Evolutionary conservation across 2,888 invertebrate species (phyloP), one percentile per base, ranked within the genome.

Genomic region (Campoletis raptor): DNA sequence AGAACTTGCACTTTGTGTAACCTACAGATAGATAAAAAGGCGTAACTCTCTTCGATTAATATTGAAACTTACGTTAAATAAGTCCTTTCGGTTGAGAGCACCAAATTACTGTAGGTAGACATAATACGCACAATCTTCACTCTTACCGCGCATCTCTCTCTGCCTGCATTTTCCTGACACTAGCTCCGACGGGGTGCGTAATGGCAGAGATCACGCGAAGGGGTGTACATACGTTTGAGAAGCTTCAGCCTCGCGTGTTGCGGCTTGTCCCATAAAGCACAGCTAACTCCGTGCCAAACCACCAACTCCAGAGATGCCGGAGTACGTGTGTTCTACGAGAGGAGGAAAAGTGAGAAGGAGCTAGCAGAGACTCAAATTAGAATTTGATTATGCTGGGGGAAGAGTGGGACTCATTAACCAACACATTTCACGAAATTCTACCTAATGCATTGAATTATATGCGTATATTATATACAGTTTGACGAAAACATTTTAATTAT

Each of bases 171-270:
- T 48, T 66, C 42, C 66, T 66, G 66, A 78, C 40, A n/a, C n/a
- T n/a, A n/a, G n/a, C n/a, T 54, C 67, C 54, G 37, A 67, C 78
- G 69, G 54, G 37, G 78, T 85, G 85, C 85, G 85, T 85, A 81
- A 85, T 78, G 57, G 77, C 81, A 85, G 81, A 67, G 81, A 81
- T 81, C 78, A 85, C 81, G 78, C 45, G 73, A 78, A 52, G 48
- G 72, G 67, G 78, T 61, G 81, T 74, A 78, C 85, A 73, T 78
- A 81, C 77, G 67, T 67, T 81, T 78, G 24, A 66, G 67, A 67
- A 48, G 77, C 48, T 72, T 37, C 54, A 72, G n/a, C 73, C 37
- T 85, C 24, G 81, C 81, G 78, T 78, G 78, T 81, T 67, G 73
- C 40, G 73, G 52, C 77, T 74, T 67, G 12, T 57, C 57, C 64